Conservation (phyloP, 2,888 invertebrate genomes). For the Rhagonycha fulva region DNA sequence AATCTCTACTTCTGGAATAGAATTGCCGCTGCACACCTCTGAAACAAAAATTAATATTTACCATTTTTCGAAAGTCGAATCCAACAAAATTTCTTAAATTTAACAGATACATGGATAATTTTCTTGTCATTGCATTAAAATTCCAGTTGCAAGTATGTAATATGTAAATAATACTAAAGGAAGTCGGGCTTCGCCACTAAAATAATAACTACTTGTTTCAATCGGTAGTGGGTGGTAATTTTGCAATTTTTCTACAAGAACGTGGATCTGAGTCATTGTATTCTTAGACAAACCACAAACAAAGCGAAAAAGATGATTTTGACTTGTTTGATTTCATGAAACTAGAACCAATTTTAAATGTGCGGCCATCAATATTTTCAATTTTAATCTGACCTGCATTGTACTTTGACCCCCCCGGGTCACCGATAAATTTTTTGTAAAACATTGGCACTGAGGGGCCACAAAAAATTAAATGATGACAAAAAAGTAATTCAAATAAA, state of each 20-base stretch:
- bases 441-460: background rate
- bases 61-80: background rate
- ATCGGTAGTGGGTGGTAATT: background rate
- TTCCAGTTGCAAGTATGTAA: background rate
- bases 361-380: background rate
- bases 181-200: background rate
- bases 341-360: background rate
- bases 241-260: background rate
- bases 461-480: background rate
- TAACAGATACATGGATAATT: background rate
- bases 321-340: background rate
- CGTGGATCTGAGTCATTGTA: background rate
- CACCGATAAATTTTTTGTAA: background rate
- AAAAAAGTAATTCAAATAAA: background rate
- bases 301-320: background rate
- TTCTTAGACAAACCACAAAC: background rate
- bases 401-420: background rate
- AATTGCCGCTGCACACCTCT: slow-evolving; percentile 92
- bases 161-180: background rate
- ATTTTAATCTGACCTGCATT: background rate
- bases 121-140: background rate
- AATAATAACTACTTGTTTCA: background rate
- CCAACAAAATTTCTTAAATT: background rate
- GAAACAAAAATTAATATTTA: slow-evolving; percentile 49
- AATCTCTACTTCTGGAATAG: slow-evolving; percentile 94